phyloP scores from a whole-genome alignment of 2,113 vertebrate genomes.

The Eidolon helvum region DNA sequence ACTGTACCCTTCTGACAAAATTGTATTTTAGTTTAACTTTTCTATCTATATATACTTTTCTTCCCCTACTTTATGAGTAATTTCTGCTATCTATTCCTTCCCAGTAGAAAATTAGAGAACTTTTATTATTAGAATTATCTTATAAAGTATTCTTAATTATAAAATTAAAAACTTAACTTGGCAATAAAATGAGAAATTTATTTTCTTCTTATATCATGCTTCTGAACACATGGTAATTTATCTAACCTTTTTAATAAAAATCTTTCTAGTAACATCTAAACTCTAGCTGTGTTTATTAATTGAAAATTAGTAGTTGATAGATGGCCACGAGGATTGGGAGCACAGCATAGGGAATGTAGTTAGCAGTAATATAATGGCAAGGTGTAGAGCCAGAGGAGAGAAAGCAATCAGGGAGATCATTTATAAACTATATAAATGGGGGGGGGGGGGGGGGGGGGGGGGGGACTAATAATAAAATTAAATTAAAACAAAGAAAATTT shows the following conservation, averaged over 20 bases:
- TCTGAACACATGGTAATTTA: neutral
- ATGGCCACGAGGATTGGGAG: too few relatives aligned
- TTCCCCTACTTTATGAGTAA: neutral
- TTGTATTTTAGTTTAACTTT: neutral
- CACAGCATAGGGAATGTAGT: too few relatives aligned
- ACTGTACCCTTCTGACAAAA: neutral
- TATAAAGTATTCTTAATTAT: neutral
- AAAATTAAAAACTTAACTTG: neutral
- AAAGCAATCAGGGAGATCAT: too few relatives aligned
- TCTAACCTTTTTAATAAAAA: neutral
- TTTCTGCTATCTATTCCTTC: neutral
- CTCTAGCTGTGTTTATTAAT: neutral
- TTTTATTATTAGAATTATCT: neutral
- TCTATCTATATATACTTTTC: neutral
- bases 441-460: too few relatives aligned
- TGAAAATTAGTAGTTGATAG: neutral
- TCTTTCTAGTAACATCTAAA: neutral
- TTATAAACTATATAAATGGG: too few relatives aligned
- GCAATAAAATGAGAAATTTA: neutral
- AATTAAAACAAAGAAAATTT: neutral
- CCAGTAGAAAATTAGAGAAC: neutral
- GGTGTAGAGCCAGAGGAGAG: too few relatives aligned
- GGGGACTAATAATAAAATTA: too few relatives aligned
- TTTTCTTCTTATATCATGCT: neutral
- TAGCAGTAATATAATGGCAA: too few relatives aligned